Evolutionary conservation across 2,113 vertebrate species (phyloP).

Genomic region (Mesitornis unicolor): DNA sequence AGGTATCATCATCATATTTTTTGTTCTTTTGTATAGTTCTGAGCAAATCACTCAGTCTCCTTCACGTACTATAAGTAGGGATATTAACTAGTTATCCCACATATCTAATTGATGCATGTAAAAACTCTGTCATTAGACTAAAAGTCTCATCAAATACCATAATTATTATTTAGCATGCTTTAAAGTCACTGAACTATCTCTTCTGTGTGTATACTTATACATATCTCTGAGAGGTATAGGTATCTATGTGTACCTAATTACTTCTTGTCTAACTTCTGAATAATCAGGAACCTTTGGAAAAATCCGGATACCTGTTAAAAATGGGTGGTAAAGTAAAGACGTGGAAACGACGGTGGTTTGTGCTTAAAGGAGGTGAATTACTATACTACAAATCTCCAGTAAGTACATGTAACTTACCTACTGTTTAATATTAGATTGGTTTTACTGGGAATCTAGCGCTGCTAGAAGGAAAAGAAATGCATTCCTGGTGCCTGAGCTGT

Average conservation of each 20-base stretch:
- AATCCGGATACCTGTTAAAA: constrained; percentile 96
- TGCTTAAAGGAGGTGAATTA: constrained; percentile 95
- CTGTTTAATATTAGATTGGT: background rate
- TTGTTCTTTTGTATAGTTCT: background rate
- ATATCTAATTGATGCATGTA: background rate
- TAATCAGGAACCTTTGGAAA: constrained; percentile 90
- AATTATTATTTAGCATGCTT: background rate
- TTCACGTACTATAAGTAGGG: background rate
- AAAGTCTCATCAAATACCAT: background rate
- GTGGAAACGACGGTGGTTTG: constrained; percentile 97
- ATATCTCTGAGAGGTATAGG: background rate
- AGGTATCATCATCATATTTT: background rate
- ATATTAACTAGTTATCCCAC: background rate
- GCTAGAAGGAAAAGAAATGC: background rate
- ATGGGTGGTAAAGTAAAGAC: constrained; percentile 96
- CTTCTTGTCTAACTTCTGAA: background rate
- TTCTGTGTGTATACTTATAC: background rate
- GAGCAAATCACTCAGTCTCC: background rate
- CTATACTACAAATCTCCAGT: constrained; percentile 97
- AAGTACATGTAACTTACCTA: constrained; percentile 54
- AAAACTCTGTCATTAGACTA: background rate
- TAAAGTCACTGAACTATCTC: background rate
- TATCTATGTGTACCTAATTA: background rate
- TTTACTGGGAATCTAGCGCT: background rate
- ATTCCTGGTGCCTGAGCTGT: background rate